Evolutionary conservation across 1,140 invertebrate genomes (phyloP).

Genomic region (Glossosoma conforme): DNA sequence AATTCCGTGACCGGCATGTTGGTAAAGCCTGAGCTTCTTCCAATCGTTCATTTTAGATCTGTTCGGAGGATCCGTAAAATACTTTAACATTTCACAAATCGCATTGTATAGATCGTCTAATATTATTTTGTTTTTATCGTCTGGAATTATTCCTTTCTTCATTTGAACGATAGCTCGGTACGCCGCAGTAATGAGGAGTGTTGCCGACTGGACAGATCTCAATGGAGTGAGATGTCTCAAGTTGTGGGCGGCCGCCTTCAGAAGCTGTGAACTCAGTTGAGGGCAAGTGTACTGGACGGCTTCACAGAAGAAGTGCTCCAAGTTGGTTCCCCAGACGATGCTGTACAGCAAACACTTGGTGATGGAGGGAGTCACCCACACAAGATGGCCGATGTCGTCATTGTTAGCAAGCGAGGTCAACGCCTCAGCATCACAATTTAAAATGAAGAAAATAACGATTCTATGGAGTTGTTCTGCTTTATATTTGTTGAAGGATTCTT

Average conservation of each 20-base stretch:
- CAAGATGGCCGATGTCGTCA: constrained; percentile 25
- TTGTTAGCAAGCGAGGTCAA: constrained; percentile 18
- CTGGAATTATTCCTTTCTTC: neutral
- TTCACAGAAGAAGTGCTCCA: constrained; percentile 23
- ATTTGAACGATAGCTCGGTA: constrained; percentile 13
- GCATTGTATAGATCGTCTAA: constrained; percentile 6
- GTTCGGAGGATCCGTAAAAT: constrained; percentile 23
- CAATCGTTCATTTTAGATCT: constrained; percentile 14
- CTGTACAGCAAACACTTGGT: constrained; percentile 21
- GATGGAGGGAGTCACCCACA: constrained; percentile 21
- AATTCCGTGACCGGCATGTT: constrained; percentile 14
- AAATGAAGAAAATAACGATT: constrained; percentile 25
- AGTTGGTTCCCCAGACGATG: constrained; percentile 18
- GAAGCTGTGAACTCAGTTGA: constrained; percentile 15
- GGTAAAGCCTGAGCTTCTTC: constrained; percentile 7
- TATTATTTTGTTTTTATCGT: constrained; percentile 7
- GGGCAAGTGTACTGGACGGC: constrained; percentile 15
- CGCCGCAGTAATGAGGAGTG: constrained; percentile 2
- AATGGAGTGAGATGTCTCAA: constrained; percentile 14
- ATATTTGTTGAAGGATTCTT: neutral
- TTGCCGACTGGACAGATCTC: constrained; percentile 2
- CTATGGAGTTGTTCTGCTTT: constrained; percentile 8
- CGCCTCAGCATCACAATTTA: constrained; percentile 22
- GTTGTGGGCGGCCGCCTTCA: constrained; percentile 15
- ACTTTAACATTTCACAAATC: constrained; percentile 22